Evolutionary conservation across 92 coral and sea anemone species (phyloP), one percentile per base, ranked within the genome.

Genomic region (Galaxea fascicularis): DNA sequence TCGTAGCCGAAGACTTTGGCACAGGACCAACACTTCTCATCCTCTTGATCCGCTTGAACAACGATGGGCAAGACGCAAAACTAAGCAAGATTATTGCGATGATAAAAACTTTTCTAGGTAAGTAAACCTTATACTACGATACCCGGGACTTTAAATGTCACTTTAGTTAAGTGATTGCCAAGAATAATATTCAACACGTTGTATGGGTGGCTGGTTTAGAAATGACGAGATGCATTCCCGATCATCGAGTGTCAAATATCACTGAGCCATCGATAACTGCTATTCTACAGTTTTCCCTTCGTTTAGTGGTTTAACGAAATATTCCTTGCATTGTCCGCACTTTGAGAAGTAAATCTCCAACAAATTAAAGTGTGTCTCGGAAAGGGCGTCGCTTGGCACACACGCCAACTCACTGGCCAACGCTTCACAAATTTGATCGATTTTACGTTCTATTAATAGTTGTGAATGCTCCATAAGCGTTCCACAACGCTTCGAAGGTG

Each of bases 21-120:
- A 52, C 51, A 11, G 8, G n/a, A 0, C 46, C 85, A 30, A 68
- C 56, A 62, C 45, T 22, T 14, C 78, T n/a, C 41, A 16, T 25
- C 20, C 6, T 24, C 66, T 4, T 24, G 15, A 25, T 77, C 71
- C 10, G 24, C n/a, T 53, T 79, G 53, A 79, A 79, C n/a, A n/a
- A n/a, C n/a, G n/a, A n/a, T 79, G 75, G 75, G n/a, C 18, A 6
- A 49, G 84, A 1, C 12, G 20, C 24, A 60, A 41, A 24, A 4
- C 71, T 27, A 27, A 82, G 44, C 75, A 30, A 70, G 67, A 41
- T 18, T 18, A 25, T 25, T 71, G 70, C 78, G 59, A 82, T 82
- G 78, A 57, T 70, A 21, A 70, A 20, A 82, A 49, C 44, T 41
- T 57, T 82, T 10, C 58, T 82, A 71, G 86, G 86, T 82, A 46